Evolutionary conservation across 2,797 vertebrate genomes (phyloP), one percentile per base, ranked within the genome.

Genomic region (Sternarchorhynchus goeldii): DNA sequence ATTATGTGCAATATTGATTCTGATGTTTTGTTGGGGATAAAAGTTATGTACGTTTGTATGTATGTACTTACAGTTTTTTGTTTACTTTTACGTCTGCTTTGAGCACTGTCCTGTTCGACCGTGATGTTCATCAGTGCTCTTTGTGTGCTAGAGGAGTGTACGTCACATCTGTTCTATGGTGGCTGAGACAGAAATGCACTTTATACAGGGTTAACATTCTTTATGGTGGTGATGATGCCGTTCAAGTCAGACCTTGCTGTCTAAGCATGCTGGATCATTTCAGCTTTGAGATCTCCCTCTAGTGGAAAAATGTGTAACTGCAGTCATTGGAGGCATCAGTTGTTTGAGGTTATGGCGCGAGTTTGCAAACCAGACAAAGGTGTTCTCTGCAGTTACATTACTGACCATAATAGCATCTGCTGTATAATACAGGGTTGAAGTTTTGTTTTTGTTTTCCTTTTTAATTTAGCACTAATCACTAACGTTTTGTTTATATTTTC

Each of bases 1-100:
- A 88, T 90, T 86, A 89, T 82, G 90, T 92, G 90, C 91, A 93
- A 93, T 92, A 92, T 90, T 88, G 86, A 89, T 89, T 89, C 86
- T 79, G n/a, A 62, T 32, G 29, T 58, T 76, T 63, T 77, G 77
- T 80, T 80, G 20, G 56, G 50, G 55, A 31, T 78, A 62, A n/a
- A 29, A 32, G 79, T 83, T 66, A 82, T 82, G 65, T 87, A 64
- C 63, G 50, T 73, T 57, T 50, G 58, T 77, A 81, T 79, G 76
- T 71, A 32, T 34, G 36, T 4, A 14, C 45, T 73, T 57, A 79
- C 53, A 20, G 25, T 25, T 81, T 72, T 80, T 65, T 76, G 66
- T 79, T 77, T 34, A 56, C 68, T 60, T 84, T 76, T 45, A 6
- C 74, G 72, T 82, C 72, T 65, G 79, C 80, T 78, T 76, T 85